Conservation (phyloP, 2,797 vertebrate species). For the Spinus olivaceus region DNA sequence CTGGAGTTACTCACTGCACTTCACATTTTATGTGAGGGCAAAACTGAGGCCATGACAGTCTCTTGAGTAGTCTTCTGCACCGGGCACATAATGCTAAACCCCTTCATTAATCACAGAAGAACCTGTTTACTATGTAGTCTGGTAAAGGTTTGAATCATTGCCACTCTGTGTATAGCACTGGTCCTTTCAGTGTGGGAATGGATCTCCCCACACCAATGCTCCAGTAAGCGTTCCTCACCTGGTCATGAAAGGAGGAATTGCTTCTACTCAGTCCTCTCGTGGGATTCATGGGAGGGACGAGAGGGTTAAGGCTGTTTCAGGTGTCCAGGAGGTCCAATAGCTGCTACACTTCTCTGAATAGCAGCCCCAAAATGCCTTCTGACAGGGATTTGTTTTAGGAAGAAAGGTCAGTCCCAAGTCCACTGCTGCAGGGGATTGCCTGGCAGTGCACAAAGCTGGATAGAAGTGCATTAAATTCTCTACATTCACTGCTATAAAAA, state of each 20-base stretch:
- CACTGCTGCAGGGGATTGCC: not conserved
- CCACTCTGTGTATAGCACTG: not conserved
- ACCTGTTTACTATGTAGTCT: not conserved
- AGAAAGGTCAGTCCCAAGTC: not conserved
- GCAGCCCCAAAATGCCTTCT: not conserved
- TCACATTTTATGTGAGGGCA: not conserved
- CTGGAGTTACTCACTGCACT: not conserved
- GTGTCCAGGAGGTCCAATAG: not conserved
- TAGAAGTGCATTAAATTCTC: not conserved
- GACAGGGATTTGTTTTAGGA: not conserved
- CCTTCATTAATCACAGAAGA: not conserved
- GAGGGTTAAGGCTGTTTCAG: not conserved
- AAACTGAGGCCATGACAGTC: not conserved
- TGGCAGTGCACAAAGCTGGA: not conserved
- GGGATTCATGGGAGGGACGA: not conserved
- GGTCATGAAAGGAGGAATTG: accelerated
- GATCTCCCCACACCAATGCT: not conserved
- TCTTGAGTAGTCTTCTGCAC: not conserved
- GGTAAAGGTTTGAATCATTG: not conserved
- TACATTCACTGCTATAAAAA: not conserved
- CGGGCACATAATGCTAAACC: not conserved
- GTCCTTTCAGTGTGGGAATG: not conserved
- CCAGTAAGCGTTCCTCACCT: not conserved
- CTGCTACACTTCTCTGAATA: not conserved
- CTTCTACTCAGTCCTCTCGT: not conserved